Base-by-base conservation (phyloP, 2,113 vertebrate species). In the Paradoxurus hermaphroditus region DNA sequence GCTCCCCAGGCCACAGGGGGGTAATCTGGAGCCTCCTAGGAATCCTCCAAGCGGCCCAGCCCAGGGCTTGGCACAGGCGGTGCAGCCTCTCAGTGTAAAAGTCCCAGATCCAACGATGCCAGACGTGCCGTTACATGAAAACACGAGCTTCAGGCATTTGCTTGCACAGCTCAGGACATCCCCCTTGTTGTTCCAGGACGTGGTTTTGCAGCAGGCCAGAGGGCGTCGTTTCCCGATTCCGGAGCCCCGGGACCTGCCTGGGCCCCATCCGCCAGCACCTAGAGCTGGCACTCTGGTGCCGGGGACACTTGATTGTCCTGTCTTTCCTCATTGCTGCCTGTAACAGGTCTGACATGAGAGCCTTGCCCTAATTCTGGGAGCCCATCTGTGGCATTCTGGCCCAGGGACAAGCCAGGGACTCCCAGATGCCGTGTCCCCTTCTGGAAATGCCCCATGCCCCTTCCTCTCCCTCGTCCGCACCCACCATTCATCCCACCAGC, bases 31-130 rank as follows among this genome's bases (percentile, higher is more conserved):
- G 46, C 44, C 44, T 36, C 56, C 84, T 36, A 7, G 34, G 65
- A 70, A 15, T 27, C 23, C 15, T 36, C 41, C 13, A 0, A 7
- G 39, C 19, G 31, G 19, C 41, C 19, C 62, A 7, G 19, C 31
- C 19, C 63, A 10, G 8, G 44, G 63, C 4, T 46, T n/a, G 62
- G 34, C 4, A 5, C 65, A 23, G 9, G 51, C 27, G 79, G 51
- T 3, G 7, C 5, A 23, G 31, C 31, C 46, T 23, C 44, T 19
- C 16, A 3, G 2, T 5, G 10, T 6, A 18, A 3, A 23, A n/a
- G 77, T 1, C 0, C 77, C 5, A 75, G 31, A n/a, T 21, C 5
- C 46, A 19, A 79, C 21, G 16, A 3, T 25, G 34, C 34, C 41
- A 14, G 10, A 15, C 25, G 34, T 41, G 16, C 19, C 5, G 4